A percentile compares a stretch with the other conserved stretches of the same genome.
Conservation (phyloP, 2,113 vertebrate genomes). For the Motacilla alba region DNA sequence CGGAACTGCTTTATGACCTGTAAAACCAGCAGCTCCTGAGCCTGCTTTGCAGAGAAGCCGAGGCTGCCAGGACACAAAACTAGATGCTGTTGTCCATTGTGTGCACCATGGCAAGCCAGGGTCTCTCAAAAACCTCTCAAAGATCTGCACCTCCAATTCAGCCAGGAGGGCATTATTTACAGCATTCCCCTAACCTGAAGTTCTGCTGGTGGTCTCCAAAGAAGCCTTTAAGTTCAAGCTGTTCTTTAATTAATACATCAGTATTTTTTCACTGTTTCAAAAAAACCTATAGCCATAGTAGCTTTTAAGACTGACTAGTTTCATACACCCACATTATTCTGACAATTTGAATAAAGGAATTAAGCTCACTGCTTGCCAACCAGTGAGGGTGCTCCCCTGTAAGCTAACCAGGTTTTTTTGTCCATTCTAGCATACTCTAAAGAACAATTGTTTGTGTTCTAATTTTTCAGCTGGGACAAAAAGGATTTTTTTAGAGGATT, state of each 20-base stretch:
- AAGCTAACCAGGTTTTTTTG: background rate
- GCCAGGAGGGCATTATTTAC: background rate
- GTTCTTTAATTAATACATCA: background rate
- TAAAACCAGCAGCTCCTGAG: background rate
- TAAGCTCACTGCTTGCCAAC: background rate
- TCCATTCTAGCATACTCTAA: background rate
- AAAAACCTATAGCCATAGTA: background rate
- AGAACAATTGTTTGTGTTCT: background rate
- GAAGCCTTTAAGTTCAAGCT: background rate
- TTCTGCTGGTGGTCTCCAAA: background rate
- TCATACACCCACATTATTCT: background rate
- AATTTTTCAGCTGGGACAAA: background rate
- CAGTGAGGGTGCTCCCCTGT: background rate
- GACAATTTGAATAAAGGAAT: background rate
- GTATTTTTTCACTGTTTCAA: background rate
- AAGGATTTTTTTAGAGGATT: background rate
- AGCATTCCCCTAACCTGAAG: background rate
- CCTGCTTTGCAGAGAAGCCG: background rate
- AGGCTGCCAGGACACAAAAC: background rate
- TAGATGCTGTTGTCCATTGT: fast-evolving
- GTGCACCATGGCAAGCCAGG: background rate
- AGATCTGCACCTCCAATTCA: background rate
- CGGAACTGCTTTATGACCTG: conserved; percentile 92
- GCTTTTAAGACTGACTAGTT: background rate
- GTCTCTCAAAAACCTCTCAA: background rate